Percentiles rank a stretch among this genome's conserved stretches.
These are phyloP conservation scores for Corythornis madagascariensis DNA, from an alignment of 2,113 vertebrate species.

Conservation along the genomic window DNA sequence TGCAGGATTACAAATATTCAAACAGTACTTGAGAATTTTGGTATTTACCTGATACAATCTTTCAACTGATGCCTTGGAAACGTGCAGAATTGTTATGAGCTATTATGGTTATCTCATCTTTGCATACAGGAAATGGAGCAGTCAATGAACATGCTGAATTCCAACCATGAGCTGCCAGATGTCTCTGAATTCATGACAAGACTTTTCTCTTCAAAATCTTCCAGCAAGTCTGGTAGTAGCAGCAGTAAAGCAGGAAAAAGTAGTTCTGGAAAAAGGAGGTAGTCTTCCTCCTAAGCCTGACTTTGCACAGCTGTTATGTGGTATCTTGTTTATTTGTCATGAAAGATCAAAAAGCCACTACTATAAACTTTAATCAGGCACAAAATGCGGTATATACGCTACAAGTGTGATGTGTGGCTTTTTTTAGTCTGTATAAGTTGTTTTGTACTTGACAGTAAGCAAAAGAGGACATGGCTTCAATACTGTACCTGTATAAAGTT, in stretches of 20 bases:
- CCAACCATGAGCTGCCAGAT: conserved; percentile 97
- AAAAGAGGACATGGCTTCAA: conserved; percentile 62
- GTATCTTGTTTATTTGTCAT: conserved; percentile 49
- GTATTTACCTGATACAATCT: not conserved
- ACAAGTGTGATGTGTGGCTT: conserved; percentile 67
- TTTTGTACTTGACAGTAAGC: conserved; percentile 72
- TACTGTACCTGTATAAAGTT: conserved; percentile 73
- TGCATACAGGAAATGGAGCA: conserved; percentile 95
- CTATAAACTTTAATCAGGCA: conserved; percentile 67
- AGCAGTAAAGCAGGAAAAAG: conserved; percentile 91
- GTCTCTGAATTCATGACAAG: conserved; percentile 99
- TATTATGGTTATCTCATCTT: conserved; percentile 27
- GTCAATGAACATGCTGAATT: conserved; percentile 99
- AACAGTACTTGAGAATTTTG: not conserved
- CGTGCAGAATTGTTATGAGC: not conserved
- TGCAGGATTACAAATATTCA: not conserved
- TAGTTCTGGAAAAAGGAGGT: conserved; percentile 92
- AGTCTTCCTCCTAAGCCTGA: conserved; percentile 64
- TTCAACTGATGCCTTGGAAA: not conserved
- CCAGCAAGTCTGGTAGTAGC: conserved; percentile 86
- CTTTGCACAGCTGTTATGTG: conserved; percentile 68
- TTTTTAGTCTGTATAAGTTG: conserved; percentile 70
- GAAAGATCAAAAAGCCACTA: conserved; percentile 71
- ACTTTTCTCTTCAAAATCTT: conserved; percentile 96
- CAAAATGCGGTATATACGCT: conserved; percentile 43